These are phyloP conservation scores for Agrilus biguttatus DNA, from an alignment of 2,888 invertebrate species.

Conservation along the genomic window DNA sequence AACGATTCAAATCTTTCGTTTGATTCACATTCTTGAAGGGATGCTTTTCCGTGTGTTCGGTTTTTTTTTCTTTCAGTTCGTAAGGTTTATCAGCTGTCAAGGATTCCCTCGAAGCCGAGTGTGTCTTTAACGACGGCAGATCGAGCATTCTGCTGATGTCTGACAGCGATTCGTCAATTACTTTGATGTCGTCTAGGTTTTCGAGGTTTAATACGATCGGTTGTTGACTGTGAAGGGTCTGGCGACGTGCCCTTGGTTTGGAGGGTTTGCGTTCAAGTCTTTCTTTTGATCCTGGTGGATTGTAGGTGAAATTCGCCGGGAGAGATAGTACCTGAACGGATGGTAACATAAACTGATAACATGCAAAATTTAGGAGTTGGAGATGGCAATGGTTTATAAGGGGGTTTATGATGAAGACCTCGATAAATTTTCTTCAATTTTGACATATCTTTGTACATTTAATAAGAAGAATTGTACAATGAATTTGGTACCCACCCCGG, in stretches of 20 bases:
- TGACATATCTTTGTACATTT: too few species aligned
- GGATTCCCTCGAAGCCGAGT: conserved; percentile 22
- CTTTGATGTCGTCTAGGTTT: conserved; percentile 39
- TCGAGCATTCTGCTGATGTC: conserved; percentile 28
- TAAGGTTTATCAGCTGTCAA: conserved; percentile 16
- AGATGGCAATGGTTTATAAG: neutral
- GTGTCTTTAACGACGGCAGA: conserved; percentile 11
- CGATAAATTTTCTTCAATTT: too few species aligned
- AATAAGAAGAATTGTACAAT: too few species aligned
- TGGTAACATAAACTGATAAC: conserved; percentile 13
- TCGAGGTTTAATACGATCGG: conserved; percentile 36
- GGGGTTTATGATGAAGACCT: neutral
- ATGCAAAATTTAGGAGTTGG: neutral
- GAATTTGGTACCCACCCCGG: too few species aligned
- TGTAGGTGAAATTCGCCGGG: conserved; percentile 74
- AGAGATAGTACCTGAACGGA: conserved; percentile 53
- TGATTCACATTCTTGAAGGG: conserved; percentile 20
- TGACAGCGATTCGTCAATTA: conserved; percentile 26
- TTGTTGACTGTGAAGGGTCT: conserved; percentile 46
- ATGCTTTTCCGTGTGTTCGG: conserved; percentile 10
- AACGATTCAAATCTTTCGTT: conserved; percentile 15
- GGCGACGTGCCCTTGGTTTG: conserved; percentile 30
- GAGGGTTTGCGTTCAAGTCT: conserved; percentile 21
- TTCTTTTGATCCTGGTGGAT: conserved; percentile 44
- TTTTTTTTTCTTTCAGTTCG: conserved; percentile 7